These are phyloP conservation scores for Perithous albicinctus DNA, from an alignment of 2,888 invertebrate genomes.

Conservation along the genomic window DNA sequence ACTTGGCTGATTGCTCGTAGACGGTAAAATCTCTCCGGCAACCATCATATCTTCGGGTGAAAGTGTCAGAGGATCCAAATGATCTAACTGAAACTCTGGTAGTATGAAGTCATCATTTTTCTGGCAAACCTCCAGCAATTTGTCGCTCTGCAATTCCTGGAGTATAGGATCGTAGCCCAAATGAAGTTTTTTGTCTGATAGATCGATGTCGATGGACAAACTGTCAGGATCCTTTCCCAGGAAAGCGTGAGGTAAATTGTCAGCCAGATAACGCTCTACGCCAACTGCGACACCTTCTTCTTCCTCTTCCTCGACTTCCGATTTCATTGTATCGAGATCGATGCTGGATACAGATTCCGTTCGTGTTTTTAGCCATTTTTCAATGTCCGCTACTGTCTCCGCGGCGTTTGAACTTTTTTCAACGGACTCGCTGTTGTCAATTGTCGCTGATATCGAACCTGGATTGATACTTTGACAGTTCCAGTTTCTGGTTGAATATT, in stretches of 20 bases:
- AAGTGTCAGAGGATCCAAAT: constrained; percentile 77
- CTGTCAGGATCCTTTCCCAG: constrained; percentile 77
- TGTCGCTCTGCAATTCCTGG: constrained; percentile 77
- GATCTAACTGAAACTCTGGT: constrained; percentile 80
- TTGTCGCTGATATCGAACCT: background rate
- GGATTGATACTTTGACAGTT: constrained; percentile 24
- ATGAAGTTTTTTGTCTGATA: constrained; percentile 77
- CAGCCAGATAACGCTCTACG: constrained; percentile 78
- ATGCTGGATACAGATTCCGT: constrained; percentile 78
- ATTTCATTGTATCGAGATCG: constrained; percentile 78
- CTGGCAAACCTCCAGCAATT: constrained; percentile 76
- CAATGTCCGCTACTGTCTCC: constrained; percentile 78
- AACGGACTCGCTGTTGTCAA: constrained; percentile 17
- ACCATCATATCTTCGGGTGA: constrained; percentile 80
- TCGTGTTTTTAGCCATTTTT: constrained; percentile 82
- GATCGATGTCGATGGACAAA: constrained; percentile 77
- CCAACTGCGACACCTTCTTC: constrained; percentile 57
- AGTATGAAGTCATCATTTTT: constrained; percentile 79
- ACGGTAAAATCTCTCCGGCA: constrained; percentile 79
- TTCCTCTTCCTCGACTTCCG: constrained; percentile 71
- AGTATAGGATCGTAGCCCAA: constrained; percentile 79
- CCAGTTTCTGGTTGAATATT: constrained; percentile 34
- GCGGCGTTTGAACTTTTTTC: constrained; percentile 52
- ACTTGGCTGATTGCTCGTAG: constrained; percentile 72
- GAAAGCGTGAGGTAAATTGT: constrained; percentile 78